A percentile compares a stretch with the other conserved stretches of the same genome.
These are phyloP conservation scores for Trachythela sp. DNA, from an alignment of 64 coral and sea anemone genomes.

Conservation along the genomic window DNA sequence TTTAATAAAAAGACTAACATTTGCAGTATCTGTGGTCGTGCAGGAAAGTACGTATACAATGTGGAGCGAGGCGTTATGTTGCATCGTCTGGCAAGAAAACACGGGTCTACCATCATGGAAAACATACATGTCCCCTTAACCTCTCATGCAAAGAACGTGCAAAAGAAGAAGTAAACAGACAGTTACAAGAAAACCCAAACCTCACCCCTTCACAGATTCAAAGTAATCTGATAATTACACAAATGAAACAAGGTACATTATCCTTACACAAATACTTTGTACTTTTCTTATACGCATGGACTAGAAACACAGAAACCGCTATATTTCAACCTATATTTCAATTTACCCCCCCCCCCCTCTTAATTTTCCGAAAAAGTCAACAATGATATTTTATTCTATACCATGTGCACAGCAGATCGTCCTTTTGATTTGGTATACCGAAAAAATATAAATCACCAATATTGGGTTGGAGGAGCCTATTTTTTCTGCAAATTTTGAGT, in stretches of 20 bases:
- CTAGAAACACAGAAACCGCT: background rate
- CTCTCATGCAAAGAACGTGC: constrained; percentile 32
- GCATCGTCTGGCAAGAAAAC: constrained; percentile 15
- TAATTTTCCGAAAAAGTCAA: too few relatives aligned
- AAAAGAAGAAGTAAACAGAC: background rate
- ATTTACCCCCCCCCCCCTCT: too few relatives aligned
- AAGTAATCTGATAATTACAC: background rate
- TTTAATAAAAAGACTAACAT: constrained; percentile 28
- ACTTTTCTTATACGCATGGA: background rate
- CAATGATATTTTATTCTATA: too few relatives aligned
- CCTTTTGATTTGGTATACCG: too few relatives aligned
- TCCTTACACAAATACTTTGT: too few relatives aligned
- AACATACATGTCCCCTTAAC: constrained; percentile 21
- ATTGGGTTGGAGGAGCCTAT: too few relatives aligned
- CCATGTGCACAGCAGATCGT: too few relatives aligned
- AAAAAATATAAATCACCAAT: too few relatives aligned
- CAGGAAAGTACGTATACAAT: constrained; percentile 19
- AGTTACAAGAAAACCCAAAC: background rate
- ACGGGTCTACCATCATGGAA: background rate
- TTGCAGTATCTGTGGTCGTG: background rate
- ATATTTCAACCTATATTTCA: background rate
- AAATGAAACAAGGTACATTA: too few relatives aligned
- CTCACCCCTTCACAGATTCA: background rate
- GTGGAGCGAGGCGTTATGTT: constrained; percentile 42
- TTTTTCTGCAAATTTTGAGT: too few relatives aligned